Base-by-base conservation (phyloP, 1,140 invertebrate species). In the Cotesia vestalis region DNA sequence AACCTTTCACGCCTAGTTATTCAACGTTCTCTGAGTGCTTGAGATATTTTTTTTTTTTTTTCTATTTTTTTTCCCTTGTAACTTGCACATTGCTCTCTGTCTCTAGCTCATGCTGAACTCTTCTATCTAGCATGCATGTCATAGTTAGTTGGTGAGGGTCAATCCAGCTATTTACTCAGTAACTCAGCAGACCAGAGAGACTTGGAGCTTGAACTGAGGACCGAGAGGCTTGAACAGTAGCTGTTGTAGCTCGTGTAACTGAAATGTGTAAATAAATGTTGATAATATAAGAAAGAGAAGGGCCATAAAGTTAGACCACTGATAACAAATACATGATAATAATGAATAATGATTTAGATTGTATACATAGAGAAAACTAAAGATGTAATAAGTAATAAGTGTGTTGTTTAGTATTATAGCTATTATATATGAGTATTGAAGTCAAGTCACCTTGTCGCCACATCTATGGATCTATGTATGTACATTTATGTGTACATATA, bases 141-240 rank as follows among this genome's bases (percentile, higher is more conserved):
- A 17, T 17, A 59, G 57, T 12, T 17, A 55, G 12, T 59, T 20
- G 17, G 14, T 17, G 57, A 59, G 60, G 60, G 60, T 62, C 60
- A 62, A 62, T 40, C 11, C 60, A 40, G 63, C 46, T 66, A 38
- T 66, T 66, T 66, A 66, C 63, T 59, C 27, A 20, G 57, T 14
- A 59, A 9, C 27, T 27, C 57, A 59, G 20, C 5, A 27, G 27
- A 17, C 5, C n/a, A 12, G 27, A 27, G 27, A 27, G 27, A 3
- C 27, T 27, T 27, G 27, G 1, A 27, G 27, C 27, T 27, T 27
- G 27, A 27, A 27, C 27, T 1, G 27, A 27, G 27, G 27, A 27
- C 27, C 27, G 27, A 27, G 27, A 27, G 27, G 27, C 27, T 12
- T 55, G 9, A 20, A 14, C n/a, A 20, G 53, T 55, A 55, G n/a